These are phyloP conservation scores for Cairina moschata DNA, from an alignment of 2,113 vertebrate genomes.

Conservation along the genomic window DNA sequence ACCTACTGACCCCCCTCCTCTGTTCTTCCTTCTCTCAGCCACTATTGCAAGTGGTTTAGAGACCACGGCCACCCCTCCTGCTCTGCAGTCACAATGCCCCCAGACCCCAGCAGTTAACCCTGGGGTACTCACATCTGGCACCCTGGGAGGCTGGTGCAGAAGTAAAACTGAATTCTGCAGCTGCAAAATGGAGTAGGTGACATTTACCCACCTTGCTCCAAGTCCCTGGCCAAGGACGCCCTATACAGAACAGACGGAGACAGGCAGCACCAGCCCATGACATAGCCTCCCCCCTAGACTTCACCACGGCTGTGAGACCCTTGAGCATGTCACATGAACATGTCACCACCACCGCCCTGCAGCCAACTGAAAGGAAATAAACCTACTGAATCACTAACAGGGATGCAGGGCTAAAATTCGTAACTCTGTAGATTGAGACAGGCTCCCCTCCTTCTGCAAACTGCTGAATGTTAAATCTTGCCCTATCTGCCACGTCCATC, in stretches of 20 bases:
- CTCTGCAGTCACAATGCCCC: neutral
- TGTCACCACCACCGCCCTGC: rapidly evolving
- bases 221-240: neutral
- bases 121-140: rapidly evolving
- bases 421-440: neutral
- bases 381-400: rapidly evolving
- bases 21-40: neutral
- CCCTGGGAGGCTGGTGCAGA: neutral
- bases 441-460: neutral
- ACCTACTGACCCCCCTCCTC: neutral
- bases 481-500: neutral
- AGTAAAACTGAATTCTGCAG: neutral
- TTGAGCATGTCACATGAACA: neutral
- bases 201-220: neutral
- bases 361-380: neutral
- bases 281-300: neutral
- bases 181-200: rapidly evolving
- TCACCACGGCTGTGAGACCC: rapidly evolving
- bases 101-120: neutral
- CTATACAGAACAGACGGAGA: neutral
- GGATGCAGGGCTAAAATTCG: neutral
- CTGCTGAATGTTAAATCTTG: neutral
- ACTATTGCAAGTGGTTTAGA: neutral
- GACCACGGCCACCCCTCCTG: neutral
- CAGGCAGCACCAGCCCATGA: neutral